Percentiles rank a stretch among this genome's conserved stretches.
phyloP scores from a whole-genome alignment of 1,140 invertebrate genomes.

The Oedothorax gibbosus region DNA sequence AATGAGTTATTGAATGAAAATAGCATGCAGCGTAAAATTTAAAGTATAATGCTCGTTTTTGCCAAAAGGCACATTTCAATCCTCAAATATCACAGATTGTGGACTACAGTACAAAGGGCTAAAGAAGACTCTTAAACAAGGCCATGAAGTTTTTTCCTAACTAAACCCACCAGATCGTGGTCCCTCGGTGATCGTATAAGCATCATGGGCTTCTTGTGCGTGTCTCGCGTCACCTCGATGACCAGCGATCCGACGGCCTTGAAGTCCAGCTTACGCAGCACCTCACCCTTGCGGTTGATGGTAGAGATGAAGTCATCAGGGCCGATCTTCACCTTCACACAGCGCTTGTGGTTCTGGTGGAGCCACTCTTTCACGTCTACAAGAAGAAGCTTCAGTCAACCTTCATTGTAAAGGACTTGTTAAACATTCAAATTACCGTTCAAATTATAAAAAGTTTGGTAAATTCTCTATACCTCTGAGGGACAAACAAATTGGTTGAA shows the following conservation, averaged over 20 bases:
- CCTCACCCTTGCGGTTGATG: constrained; percentile 74
- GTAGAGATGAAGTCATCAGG: constrained; percentile 80
- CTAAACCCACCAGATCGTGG: constrained; percentile 82
- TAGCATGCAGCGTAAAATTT: too few relatives aligned
- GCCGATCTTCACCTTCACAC: constrained; percentile 87
- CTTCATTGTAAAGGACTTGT: neutral
- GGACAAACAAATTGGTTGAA: too few relatives aligned
- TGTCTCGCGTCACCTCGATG: constrained; percentile 81
- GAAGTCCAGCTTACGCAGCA: constrained; percentile 72
- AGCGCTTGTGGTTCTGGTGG: constrained; percentile 89
- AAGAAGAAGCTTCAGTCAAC: neutral
- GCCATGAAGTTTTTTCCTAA: neutral
- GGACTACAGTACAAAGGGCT: neutral
- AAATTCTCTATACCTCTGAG: too few relatives aligned
- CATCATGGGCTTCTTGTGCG: constrained; percentile 83
- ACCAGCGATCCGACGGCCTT: constrained; percentile 80
- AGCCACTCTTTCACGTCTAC: constrained; percentile 92
- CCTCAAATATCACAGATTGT: too few relatives aligned
- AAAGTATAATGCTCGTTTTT: neutral
- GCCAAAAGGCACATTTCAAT: too few relatives aligned
- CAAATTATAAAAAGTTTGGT: too few relatives aligned
- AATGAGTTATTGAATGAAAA: too few relatives aligned
- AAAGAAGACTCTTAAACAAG: constrained; percentile 20
- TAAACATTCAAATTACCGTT: too few relatives aligned
- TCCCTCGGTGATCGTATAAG: constrained; percentile 88